phyloP scores from a whole-genome alignment of 2,888 invertebrate genomes.

The Watsonalla cultraria region DNA sequence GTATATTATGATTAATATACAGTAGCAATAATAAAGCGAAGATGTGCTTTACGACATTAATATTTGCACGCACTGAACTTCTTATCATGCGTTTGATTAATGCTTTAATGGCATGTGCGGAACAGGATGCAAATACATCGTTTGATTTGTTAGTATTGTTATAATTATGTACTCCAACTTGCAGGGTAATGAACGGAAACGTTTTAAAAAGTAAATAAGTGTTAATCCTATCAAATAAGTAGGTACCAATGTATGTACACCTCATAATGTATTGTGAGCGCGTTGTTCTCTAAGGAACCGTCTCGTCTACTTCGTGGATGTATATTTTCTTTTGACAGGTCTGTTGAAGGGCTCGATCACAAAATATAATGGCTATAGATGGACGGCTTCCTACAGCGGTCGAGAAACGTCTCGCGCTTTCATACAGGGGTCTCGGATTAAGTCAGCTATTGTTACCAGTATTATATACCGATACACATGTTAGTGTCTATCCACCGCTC shows the following conservation, averaged over 20 bases:
- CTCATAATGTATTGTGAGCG: background rate
- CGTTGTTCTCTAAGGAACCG: conserved; percentile 12
- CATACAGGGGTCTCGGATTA: no score
- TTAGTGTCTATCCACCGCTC: no score
- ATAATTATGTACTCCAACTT: background rate
- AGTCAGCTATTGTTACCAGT: no score
- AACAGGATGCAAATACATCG: conserved; percentile 39
- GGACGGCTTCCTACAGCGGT: no score
- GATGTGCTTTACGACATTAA: conserved; percentile 58
- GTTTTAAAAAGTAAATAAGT: background rate
- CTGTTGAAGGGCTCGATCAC: conserved; percentile 25
- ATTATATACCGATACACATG: no score
- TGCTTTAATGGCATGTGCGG: conserved; percentile 55
- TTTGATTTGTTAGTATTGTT: conserved; percentile 22
- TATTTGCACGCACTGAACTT: conserved; percentile 53
- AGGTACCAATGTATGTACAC: no score
- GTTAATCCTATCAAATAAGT: no score
- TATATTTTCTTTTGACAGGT: conserved; percentile 22
- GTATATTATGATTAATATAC: conserved; percentile 44
- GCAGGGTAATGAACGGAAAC: background rate
- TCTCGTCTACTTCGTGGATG: no score
- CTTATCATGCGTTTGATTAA: conserved; percentile 65
- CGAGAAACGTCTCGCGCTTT: no score
- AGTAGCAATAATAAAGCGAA: conserved; percentile 39
- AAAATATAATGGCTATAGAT: no score